Evolutionary conservation across 2,113 vertebrate genomes (phyloP).

Genomic region (Saimiri boliviensis): DNA sequence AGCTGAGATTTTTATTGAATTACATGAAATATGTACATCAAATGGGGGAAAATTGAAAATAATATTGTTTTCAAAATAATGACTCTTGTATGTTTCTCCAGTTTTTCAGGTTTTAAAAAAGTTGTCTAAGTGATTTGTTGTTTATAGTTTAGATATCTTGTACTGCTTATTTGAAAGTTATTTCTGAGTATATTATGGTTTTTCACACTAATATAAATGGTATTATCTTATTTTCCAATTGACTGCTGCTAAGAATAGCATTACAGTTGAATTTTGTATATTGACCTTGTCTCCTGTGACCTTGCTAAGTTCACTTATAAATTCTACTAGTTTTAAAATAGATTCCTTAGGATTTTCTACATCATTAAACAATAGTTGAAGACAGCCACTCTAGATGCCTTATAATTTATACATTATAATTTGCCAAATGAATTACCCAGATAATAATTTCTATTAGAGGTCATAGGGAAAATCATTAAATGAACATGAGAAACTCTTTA

Average conservation of each 20-base stretch:
- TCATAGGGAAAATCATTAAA: not conserved
- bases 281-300: not conserved
- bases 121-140: not conserved
- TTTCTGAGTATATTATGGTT: not conserved
- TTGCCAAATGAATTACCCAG: conserved; percentile 28
- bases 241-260: not conserved
- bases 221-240: not conserved
- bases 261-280: not conserved
- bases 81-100: not conserved
- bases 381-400: not conserved
- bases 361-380: not conserved
- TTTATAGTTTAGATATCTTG: not conserved
- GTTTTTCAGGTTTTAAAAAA: not conserved
- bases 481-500: not conserved
- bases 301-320: not conserved
- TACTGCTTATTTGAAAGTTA: not conserved
- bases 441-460: conserved; percentile 2
- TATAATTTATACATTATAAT: not conserved
- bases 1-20: not conserved
- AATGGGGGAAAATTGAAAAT: not conserved
- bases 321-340: conserved; percentile 2
- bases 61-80: not conserved
- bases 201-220: not conserved
- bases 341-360: not conserved
- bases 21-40: not conserved